Percentiles rank a stretch among this genome's conserved stretches.
Evolutionary conservation across 2,888 invertebrate species (phyloP).

Genomic region (Conops quadrifasciatus): DNA sequence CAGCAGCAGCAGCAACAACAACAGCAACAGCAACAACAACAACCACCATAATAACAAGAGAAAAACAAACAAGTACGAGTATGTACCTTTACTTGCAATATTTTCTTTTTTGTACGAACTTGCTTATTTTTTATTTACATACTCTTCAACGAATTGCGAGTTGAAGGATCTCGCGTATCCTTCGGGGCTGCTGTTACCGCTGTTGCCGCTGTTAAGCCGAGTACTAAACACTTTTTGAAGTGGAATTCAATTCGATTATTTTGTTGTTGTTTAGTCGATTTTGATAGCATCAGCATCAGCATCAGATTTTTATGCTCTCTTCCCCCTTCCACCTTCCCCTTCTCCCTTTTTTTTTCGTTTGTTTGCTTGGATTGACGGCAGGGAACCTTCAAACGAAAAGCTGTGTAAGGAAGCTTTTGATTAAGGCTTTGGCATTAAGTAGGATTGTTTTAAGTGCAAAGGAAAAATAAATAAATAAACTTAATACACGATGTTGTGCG

Average conservation of each 20-base stretch:
- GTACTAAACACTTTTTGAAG: background rate
- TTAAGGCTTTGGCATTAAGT: too few relatives aligned
- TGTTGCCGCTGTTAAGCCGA: background rate
- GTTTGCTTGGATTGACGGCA: too few relatives aligned
- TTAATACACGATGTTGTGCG: too few relatives aligned
- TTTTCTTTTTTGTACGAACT: background rate
- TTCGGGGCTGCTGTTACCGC: background rate
- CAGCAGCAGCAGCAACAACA: background rate
- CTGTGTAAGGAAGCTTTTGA: too few relatives aligned
- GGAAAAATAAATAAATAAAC: too few relatives aligned
- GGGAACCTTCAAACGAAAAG: too few relatives aligned
- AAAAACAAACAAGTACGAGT: background rate
- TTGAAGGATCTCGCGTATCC: background rate
- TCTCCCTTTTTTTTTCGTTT: too few relatives aligned
- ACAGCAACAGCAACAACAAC: background rate
- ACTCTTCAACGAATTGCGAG: too few relatives aligned
- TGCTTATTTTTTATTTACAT: background rate
- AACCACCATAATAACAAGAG: background rate
- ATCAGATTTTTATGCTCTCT: background rate
- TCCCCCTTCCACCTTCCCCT: too few relatives aligned
- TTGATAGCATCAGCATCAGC: background rate
- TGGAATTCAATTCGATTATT: constrained; percentile 6
- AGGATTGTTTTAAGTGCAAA: too few relatives aligned
- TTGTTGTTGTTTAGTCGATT: background rate
- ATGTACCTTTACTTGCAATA: too few relatives aligned